A percentile compares a stretch with the other conserved stretches of the same genome.
phyloP scores from a whole-genome alignment of 2,888 invertebrate genomes.

The Erannis defoliaria region DNA sequence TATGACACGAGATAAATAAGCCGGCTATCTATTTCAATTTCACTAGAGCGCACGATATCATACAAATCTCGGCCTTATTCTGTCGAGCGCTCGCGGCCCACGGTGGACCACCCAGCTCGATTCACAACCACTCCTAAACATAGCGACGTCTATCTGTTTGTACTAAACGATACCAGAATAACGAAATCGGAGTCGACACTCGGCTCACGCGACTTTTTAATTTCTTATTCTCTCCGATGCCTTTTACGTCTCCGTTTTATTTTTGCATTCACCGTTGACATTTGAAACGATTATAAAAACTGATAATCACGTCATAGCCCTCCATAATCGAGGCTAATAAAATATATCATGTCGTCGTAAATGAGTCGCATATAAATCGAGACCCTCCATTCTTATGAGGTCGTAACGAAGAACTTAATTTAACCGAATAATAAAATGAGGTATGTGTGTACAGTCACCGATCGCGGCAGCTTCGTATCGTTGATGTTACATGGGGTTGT shows the following conservation, averaged over 20 bases:
- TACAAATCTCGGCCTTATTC: conserved; percentile 81
- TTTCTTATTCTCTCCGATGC: conserved; percentile 37
- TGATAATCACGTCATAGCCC: conserved; percentile 66
- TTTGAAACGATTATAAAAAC: conserved; percentile 60
- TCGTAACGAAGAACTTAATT: conserved; percentile 67
- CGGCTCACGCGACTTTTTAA: conserved; percentile 41
- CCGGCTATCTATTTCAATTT: conserved; percentile 82
- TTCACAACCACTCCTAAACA: conserved; percentile 76
- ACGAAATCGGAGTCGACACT: conserved; percentile 63
- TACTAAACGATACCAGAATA: conserved; percentile 68
- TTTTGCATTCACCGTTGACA: conserved; percentile 55
- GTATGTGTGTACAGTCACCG: conserved; percentile 56
- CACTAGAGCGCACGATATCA: conserved; percentile 77
- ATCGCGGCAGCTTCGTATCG: conserved; percentile 51
- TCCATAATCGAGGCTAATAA: conserved; percentile 59
- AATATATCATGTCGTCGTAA: conserved; percentile 67
- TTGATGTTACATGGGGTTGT: conserved; percentile 30
- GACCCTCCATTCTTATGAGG: conserved; percentile 60
- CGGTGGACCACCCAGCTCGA: conserved; percentile 79
- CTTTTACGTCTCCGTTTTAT: conserved; percentile 47
- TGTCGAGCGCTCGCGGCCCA: conserved; percentile 62
- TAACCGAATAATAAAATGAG: conserved; percentile 69
- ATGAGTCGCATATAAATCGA: conserved; percentile 66
- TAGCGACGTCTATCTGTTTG: conserved; percentile 75
- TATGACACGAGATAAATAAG: conserved; percentile 76